A percentile compares a stretch with the other conserved stretches of the same genome.
Evolutionary conservation across 1,140 invertebrate species (phyloP).

Genomic region (Calliopsis andreniformis): DNA sequence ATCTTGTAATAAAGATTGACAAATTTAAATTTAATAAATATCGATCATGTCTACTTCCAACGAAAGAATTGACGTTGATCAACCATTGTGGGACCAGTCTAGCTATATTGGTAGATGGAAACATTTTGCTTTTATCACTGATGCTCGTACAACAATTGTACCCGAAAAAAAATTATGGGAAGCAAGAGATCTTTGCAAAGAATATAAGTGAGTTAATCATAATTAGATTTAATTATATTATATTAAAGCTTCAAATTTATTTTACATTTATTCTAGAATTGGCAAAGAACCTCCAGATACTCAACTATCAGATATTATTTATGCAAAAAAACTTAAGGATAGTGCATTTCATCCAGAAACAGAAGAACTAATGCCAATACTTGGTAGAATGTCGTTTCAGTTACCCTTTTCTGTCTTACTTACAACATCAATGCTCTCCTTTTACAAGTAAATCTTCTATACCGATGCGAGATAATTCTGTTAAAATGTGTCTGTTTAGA

Average conservation of each 20-base stretch:
- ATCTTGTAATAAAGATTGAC: too few species aligned
- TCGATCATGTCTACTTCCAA: background rate
- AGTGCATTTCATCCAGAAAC: constrained; percentile 46
- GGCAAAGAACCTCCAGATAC: background rate
- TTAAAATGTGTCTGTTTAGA: background rate
- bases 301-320: constrained; percentile 20
- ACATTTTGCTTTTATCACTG: constrained; percentile 86
- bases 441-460: constrained; percentile 37
- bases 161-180: constrained; percentile 80
- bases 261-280: background rate
- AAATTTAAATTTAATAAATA: too few species aligned
- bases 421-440: constrained; percentile 40
- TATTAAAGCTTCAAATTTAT: background rate
- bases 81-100: constrained; percentile 84
- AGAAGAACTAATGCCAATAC: constrained; percentile 16
- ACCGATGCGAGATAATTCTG: background rate
- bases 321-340: constrained; percentile 39
- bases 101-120: constrained; percentile 85
- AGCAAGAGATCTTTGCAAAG: constrained; percentile 82
- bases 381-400: constrained; percentile 41
- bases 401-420: constrained; percentile 6
- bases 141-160: constrained; percentile 84
- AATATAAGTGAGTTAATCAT: constrained; percentile 81
- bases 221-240: background rate
- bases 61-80: constrained; percentile 82